Conservation (phyloP, 2,113 vertebrate species). For the Trichomycterus rosablanca region DNA sequence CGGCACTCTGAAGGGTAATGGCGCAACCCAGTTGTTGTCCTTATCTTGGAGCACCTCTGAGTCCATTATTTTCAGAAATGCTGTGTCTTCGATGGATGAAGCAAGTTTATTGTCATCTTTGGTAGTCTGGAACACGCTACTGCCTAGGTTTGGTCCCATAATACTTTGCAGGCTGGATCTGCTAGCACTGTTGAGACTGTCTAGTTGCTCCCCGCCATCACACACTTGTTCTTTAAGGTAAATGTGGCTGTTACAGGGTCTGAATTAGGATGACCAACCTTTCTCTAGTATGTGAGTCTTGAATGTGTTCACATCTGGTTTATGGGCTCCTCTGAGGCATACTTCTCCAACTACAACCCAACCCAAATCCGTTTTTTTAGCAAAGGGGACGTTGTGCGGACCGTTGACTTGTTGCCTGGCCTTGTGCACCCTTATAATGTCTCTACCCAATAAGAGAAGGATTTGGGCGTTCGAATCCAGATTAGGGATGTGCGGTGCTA, state of each 20-base stretch:
- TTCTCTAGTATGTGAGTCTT: constrained; percentile 6
- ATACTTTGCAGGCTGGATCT: not conserved
- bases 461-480: not conserved
- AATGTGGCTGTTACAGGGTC: not conserved
- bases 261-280: not conserved
- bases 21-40: constrained; percentile 34
- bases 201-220: not conserved
- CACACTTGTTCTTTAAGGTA: not conserved
- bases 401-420: not conserved
- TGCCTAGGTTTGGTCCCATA: not conserved
- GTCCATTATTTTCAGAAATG: not conserved
- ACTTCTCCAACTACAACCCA: constrained; percentile 11
- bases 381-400: not conserved
- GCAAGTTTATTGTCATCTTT: constrained; percentile 3
- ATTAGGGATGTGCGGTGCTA: not conserved
- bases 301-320: not conserved
- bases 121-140: not conserved
- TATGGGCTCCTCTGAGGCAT: not conserved
- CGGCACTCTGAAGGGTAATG: constrained; percentile 16
- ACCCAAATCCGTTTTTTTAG: not conserved
- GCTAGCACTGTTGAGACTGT: not conserved
- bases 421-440: constrained; percentile 2
- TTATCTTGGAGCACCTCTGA: constrained; percentile 4
- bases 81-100: not conserved
- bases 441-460: not conserved